These are phyloP conservation scores for Ascidia mentula DNA, from an alignment of 23 tunicate species.

Conservation along the genomic window DNA sequence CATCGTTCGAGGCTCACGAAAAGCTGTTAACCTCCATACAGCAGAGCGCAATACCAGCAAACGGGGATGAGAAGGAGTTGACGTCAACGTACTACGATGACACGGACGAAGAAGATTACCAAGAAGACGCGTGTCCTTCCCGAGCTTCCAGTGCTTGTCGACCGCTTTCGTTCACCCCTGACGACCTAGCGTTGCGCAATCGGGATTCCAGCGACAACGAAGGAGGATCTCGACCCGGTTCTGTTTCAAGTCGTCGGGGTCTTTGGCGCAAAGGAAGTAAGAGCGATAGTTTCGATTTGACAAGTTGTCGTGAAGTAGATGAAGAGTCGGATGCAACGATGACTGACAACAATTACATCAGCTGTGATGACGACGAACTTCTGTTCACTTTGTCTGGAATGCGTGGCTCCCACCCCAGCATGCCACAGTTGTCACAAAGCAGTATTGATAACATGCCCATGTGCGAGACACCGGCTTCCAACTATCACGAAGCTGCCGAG, in stretches of 20 bases:
- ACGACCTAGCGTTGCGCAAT: background rate
- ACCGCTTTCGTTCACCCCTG: constrained; percentile 36
- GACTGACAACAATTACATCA: background rate
- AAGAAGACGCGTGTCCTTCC: constrained; percentile 22
- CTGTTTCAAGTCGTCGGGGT: background rate
- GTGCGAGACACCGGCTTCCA: background rate
- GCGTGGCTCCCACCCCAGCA: background rate
- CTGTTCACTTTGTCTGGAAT: background rate
- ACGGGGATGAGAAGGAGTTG: background rate
- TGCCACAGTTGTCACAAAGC: background rate
- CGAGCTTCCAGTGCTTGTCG: constrained; percentile 29
- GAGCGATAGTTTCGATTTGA: background rate
- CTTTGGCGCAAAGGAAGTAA: constrained; percentile 6
- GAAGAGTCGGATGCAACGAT: background rate
- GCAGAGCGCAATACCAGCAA: background rate
- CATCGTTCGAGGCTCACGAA: constrained; percentile 87
- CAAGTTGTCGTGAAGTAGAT: background rate
- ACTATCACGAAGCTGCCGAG: background rate
- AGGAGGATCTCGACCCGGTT: constrained; percentile 1
- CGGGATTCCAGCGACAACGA: background rate
- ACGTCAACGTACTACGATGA: background rate
- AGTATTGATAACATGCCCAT: background rate
- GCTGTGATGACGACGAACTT: constrained; percentile 7
- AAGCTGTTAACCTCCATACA: background rate
- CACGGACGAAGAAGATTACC: background rate